A percentile compares a stretch with the other conserved stretches of the same genome.
Conservation (phyloP, 2,888 invertebrate genomes). For the Leucophenga maculata region DNA sequence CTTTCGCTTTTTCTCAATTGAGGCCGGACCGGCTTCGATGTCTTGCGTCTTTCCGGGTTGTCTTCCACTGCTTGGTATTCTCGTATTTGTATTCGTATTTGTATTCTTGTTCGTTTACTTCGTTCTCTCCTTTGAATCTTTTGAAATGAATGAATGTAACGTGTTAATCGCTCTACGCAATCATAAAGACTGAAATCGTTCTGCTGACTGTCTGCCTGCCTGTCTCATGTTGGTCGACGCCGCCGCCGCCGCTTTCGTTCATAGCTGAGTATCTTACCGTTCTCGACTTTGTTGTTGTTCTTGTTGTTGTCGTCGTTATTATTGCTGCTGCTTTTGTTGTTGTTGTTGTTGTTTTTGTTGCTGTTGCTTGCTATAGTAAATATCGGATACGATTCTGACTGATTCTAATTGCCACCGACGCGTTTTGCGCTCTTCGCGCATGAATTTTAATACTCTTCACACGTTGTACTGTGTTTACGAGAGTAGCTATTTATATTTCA, state of each 20-base stretch:
- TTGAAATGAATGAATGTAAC: constrained; percentile 38
- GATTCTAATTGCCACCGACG: not conserved
- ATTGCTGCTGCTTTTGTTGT: constrained; percentile 17
- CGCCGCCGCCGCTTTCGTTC: not conserved
- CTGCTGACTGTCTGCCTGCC: constrained; percentile 5
- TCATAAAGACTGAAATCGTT: constrained; percentile 66
- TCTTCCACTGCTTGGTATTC: not conserved
- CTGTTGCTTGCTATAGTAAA: not conserved
- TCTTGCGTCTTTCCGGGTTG: not conserved
- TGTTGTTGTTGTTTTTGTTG: not conserved
- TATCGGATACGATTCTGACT: not conserved
- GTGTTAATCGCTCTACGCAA: constrained; percentile 69
- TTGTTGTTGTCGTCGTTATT: not conserved
- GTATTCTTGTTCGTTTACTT: too few species aligned
- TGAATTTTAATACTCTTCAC: too few species aligned
- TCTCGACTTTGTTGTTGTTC: constrained; percentile 17
- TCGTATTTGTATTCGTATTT: too few species aligned
- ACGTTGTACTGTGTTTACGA: too few species aligned
- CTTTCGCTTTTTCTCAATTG: not conserved
- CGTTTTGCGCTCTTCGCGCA: too few species aligned
- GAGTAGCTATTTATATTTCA: too few species aligned
- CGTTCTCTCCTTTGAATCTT: too few species aligned
- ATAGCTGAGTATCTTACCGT: not conserved
- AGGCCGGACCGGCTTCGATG: not conserved
- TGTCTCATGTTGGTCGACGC: constrained; percentile 29